These are phyloP conservation scores for Podarcis cretensis DNA, from an alignment of 2,113 vertebrate genomes.

Conservation along the genomic window DNA sequence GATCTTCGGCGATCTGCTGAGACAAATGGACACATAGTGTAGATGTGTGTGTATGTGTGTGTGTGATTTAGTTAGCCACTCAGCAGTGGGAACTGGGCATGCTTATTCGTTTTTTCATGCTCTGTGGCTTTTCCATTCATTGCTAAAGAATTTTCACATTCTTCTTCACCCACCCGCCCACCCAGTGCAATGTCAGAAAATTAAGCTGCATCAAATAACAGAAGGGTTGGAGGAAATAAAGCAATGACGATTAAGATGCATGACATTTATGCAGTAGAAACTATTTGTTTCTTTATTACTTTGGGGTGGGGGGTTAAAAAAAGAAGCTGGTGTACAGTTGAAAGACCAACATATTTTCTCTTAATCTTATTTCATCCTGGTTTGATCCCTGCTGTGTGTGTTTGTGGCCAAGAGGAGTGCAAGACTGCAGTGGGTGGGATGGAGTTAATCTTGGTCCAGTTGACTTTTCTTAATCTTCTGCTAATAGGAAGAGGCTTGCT, in stretches of 20 bases:
- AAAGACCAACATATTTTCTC: background rate
- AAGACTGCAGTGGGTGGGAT: background rate
- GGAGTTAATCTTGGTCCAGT: background rate
- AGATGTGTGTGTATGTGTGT: background rate
- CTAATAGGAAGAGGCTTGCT: constrained; percentile 21
- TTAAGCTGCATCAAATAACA: rapidly evolving
- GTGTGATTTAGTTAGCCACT: rapidly evolving
- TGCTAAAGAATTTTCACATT: rapidly evolving
- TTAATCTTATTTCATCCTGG: background rate
- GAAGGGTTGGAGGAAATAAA: background rate
- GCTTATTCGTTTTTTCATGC: rapidly evolving
- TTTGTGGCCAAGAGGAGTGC: background rate
- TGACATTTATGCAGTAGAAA: background rate
- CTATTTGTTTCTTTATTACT: background rate
- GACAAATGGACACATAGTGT: rapidly evolving
- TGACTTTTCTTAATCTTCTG: background rate
- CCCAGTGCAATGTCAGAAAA: background rate
- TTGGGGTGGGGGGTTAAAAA: background rate
- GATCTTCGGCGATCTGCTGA: background rate
- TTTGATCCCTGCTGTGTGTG: background rate
- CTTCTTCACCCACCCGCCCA: background rate
- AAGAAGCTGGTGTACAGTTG: background rate
- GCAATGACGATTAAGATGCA: background rate
- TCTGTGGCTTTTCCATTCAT: rapidly evolving
- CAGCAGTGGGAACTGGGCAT: rapidly evolving